Conservation (phyloP, 2,113 vertebrate genomes). For the Malurus cyaneus region DNA sequence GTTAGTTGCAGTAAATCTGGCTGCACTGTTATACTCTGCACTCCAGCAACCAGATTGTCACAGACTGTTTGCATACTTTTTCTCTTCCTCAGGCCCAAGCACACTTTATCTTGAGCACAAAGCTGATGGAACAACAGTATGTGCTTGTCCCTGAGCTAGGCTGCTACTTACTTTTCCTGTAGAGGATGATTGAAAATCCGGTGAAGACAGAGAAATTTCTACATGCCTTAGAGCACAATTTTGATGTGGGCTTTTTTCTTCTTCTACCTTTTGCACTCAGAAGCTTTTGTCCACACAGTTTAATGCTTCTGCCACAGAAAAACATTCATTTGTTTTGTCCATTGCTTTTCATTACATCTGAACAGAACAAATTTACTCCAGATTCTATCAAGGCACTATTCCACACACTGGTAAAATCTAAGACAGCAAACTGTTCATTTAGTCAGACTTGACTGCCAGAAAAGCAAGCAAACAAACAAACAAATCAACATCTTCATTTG, state of each 20-base stretch:
- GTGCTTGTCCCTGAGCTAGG: background rate
- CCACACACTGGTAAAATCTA: background rate
- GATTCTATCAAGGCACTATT: background rate
- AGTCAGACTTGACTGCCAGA: background rate
- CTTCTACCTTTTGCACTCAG: background rate
- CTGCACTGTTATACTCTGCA: background rate
- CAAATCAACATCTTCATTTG: background rate
- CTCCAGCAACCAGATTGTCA: conserved; percentile 44
- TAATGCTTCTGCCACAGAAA: background rate
- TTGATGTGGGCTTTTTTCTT: background rate
- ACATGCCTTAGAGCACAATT: background rate
- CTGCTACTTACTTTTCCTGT: background rate
- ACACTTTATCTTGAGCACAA: background rate
- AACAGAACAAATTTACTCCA: background rate
- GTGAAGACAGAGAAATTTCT: background rate
- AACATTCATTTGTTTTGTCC: background rate
- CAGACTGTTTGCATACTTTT: conserved; percentile 22
- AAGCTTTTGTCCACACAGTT: background rate
- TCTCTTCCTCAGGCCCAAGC: background rate
- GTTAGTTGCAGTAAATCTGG: conserved; percentile 2
- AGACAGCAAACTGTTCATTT: background rate
- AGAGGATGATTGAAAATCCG: background rate
- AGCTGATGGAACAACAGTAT: background rate
- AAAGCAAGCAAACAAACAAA: background rate
- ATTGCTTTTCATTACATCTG: background rate